phyloP scores from a whole-genome alignment of 2,113 vertebrate species.

The Fregata magnificens region DNA sequence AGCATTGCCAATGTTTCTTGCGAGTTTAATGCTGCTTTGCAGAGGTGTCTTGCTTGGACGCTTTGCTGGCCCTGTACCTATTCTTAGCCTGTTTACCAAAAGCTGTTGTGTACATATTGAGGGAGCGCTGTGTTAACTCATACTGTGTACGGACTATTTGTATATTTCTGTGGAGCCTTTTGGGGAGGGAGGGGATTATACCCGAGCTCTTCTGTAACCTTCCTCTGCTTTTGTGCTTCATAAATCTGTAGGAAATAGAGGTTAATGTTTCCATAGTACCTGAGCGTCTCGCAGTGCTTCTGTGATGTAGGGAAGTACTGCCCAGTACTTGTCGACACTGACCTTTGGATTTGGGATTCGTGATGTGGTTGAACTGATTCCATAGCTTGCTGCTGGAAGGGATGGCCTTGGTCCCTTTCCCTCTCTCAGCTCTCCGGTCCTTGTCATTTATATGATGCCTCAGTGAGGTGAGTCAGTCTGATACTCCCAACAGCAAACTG shows the following conservation, averaged over 20 bases:
- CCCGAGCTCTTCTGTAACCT: background rate
- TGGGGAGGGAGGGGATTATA: background rate
- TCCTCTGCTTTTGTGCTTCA: background rate
- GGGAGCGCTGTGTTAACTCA: background rate
- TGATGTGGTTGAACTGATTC: background rate
- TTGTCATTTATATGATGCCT: background rate
- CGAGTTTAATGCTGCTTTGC: background rate
- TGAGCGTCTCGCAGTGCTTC: background rate
- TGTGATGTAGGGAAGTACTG: background rate
- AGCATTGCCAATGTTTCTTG: background rate
- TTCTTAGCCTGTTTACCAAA: slow-evolving; percentile 9
- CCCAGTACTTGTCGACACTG: background rate
- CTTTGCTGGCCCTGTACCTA: background rate
- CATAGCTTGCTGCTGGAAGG: background rate
- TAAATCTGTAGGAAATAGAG: background rate
- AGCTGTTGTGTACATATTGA: background rate
- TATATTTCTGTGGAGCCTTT: background rate
- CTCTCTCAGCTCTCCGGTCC: background rate
- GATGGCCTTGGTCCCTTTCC: background rate
- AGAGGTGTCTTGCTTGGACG: background rate
- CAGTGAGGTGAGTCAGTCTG: background rate
- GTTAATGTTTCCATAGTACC: background rate
- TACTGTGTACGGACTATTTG: background rate
- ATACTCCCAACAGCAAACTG: background rate
- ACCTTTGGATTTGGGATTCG: background rate